Percentiles rank a stretch among this genome's conserved stretches.
phyloP scores from a whole-genome alignment of 2,888 invertebrate genomes.

The Vanessa cardui region DNA sequence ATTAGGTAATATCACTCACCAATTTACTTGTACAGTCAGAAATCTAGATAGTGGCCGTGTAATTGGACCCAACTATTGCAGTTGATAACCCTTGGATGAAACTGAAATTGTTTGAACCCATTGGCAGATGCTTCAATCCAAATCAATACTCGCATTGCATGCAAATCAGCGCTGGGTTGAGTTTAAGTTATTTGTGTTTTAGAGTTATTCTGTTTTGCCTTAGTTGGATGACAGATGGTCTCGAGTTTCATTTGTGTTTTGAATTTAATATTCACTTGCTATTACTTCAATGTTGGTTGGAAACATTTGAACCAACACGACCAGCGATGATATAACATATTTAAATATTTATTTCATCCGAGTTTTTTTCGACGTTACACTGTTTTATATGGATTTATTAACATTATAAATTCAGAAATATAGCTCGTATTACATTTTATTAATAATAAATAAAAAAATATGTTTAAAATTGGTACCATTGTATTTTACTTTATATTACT shows the following conservation, averaged over 20 bases:
- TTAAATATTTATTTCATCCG: neutral
- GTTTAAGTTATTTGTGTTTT: slow-evolving; percentile 14
- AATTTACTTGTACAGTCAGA: neutral
- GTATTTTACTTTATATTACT: no score
- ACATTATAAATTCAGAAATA: no score
- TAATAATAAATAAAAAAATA: no score
- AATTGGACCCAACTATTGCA: neutral
- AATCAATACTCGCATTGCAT: slow-evolving; percentile 19
- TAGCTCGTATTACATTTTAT: no score
- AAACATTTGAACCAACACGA: neutral
- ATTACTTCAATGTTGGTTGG: neutral
- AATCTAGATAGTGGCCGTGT: neutral
- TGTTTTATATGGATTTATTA: neutral
- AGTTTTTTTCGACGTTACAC: neutral
- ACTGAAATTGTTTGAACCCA: neutral
- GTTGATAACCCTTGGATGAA: neutral
- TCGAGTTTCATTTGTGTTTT: slow-evolving; percentile 9
- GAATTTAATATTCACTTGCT: slow-evolving; percentile 2
- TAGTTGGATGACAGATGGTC: slow-evolving; percentile 11
- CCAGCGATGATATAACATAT: neutral
- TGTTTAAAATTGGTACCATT: no score
- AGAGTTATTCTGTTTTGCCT: slow-evolving; percentile 1
- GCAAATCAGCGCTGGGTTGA: slow-evolving; percentile 13
- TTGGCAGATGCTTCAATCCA: slow-evolving; percentile 11
- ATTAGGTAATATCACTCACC: no score